Percentiles rank a stretch among this genome's conserved stretches.
These are phyloP conservation scores for Rana temporaria DNA, from an alignment of 2,113 vertebrate species.

Conservation along the genomic window DNA sequence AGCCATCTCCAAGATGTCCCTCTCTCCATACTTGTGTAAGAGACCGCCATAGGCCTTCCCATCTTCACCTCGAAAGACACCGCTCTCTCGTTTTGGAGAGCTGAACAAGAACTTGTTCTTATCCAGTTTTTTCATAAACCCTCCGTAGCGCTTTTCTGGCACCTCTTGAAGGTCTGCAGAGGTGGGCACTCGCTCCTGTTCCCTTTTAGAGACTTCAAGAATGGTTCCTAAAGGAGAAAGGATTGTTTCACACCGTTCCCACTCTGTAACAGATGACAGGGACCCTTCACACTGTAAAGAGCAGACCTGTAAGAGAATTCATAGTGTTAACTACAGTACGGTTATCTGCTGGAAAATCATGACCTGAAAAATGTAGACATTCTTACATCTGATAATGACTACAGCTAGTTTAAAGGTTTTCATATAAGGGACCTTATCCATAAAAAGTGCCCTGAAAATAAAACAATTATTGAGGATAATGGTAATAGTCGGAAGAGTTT, in stretches of 20 bases:
- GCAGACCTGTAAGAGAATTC: constrained; percentile 76
- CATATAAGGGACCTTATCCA: too few species aligned
- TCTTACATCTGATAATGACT: too few species aligned
- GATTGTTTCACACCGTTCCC: constrained; percentile 74
- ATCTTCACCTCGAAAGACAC: constrained; percentile 67
- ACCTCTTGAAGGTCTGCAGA: constrained; percentile 58
- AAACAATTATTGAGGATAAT: too few species aligned
- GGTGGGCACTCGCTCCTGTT: constrained; percentile 56
- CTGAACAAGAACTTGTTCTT: constrained; percentile 72
- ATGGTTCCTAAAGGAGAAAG: constrained; percentile 44
- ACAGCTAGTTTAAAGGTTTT: too few species aligned
- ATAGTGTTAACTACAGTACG: too few species aligned
- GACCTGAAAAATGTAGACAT: too few species aligned
- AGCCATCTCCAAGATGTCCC: constrained; percentile 53
- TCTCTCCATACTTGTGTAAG: constrained; percentile 67
- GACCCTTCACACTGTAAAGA: constrained; percentile 80
- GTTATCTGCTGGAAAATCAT: too few species aligned
- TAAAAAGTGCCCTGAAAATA: too few species aligned
- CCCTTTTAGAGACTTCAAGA: constrained; percentile 11
- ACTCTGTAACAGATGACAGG: constrained; percentile 66
- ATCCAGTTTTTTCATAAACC: constrained; percentile 83
- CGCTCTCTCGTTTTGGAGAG: constrained; percentile 71
- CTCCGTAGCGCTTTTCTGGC: constrained; percentile 74
- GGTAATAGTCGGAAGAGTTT: too few species aligned
- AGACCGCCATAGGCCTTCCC: constrained; percentile 72